Percentiles rank a stretch among this genome's conserved stretches.
Conservation (phyloP, 2,888 invertebrate genomes). For the Oxycera nigricornis region DNA sequence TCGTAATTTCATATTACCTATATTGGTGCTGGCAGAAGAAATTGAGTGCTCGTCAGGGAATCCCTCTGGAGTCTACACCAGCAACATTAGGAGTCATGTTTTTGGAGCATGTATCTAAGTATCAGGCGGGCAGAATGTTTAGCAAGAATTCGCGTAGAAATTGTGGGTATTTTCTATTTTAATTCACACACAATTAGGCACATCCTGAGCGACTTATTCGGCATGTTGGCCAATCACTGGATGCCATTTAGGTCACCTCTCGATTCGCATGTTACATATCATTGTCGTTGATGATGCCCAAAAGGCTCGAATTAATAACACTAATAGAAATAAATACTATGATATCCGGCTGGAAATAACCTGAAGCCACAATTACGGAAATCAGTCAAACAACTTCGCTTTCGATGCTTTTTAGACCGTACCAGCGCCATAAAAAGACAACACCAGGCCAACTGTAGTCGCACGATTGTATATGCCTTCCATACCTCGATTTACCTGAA, state of each 20-base stretch:
- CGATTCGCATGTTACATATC: neutral
- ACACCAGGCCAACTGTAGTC: neutral
- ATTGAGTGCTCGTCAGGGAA: too few relatives aligned
- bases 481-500: slow-evolving; percentile 29
- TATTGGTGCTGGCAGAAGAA: too few relatives aligned
- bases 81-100: too few relatives aligned
- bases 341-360: slow-evolving; percentile 20
- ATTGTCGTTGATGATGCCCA: neutral
- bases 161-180: neutral
- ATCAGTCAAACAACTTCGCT: slow-evolving; percentile 30
- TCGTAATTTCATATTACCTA: too few relatives aligned
- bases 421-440: neutral
- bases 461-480: slow-evolving; percentile 15
- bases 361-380: slow-evolving; percentile 24
- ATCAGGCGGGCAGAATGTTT: too few relatives aligned
- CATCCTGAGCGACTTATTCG: neutral
- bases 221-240: neutral
- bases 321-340: slow-evolving; percentile 6
- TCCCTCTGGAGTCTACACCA: too few relatives aligned
- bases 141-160: neutral
- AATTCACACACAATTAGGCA: neutral
- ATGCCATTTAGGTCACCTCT: slow-evolving; percentile 11
- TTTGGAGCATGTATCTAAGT: too few relatives aligned
- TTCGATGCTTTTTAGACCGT: slow-evolving; percentile 31
- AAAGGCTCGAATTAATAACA: neutral